Evolutionary conservation across 37 sponge, comb jelly and placozoan genomes (phyloP), one percentile per base, ranked within the genome.

Genomic region (Axinella damicornis): DNA sequence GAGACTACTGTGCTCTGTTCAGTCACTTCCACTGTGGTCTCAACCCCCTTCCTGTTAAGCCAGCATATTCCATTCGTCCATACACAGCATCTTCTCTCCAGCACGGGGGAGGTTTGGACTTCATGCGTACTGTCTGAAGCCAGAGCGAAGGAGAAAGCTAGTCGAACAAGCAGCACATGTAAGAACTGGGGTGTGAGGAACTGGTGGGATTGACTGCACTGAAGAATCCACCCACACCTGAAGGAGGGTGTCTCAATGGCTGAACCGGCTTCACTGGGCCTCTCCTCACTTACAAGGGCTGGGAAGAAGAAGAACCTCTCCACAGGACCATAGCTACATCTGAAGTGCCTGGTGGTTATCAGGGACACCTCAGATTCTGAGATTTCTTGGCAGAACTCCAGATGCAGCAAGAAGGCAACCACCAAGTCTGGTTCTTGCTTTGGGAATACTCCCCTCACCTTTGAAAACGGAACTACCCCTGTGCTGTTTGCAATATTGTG

Each of bases 201-300:
- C 38, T 69, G 69, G 33, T 33, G 37, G 22, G 69, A 33, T 25
- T 5, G 37, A 4, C 37, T 69, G 38, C 19, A 19, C 34, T 22
- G 19, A 17, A 69, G 34, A 36, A 18, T 56, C 76, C 76, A 76
- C n/a, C 61, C 76, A 58, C 57, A 58, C 35, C 76, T 76, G 35
- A 57, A 58, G 39, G 22, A 5, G 57, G 59, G 15, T 5, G 22
- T 12, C 21, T 58, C 38, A 17, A 57, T 55, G 20, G 57, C 24
- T 25, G 9, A 4, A 32, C 40, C 22, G 12, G 19, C 34, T 19
- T 12, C 69, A 25, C 24, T 16, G 13, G 75, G 76, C 37, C 60
- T 76, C 14, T 4, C 57, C 16, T 2, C 59, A 16, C 21, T 76
- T 22, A 76, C 39, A 19, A 76, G 76, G 28, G 57, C 59, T 20